A percentile compares a stretch with the other conserved stretches of the same genome.
These are phyloP conservation scores for Enteromius afrohamiltoni DNA, from an alignment of 2,797 vertebrate genomes.

Conservation along the genomic window DNA sequence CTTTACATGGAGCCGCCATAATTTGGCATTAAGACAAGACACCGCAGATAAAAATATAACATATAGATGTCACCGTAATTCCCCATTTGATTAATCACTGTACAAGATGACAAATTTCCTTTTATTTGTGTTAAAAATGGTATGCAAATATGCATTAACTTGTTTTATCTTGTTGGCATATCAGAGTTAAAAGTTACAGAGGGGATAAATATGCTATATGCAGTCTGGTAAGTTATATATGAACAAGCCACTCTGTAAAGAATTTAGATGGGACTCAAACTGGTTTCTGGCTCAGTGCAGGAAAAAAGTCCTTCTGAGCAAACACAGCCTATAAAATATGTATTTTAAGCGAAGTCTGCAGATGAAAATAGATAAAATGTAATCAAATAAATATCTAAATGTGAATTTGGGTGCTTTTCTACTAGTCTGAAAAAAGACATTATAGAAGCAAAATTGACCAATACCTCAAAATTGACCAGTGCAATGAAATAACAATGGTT, in stretches of 20 bases:
- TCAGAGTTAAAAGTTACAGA: background rate
- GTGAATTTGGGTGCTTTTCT: background rate
- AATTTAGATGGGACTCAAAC: background rate
- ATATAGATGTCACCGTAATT: background rate
- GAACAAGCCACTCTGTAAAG: background rate
- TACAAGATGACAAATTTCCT: background rate
- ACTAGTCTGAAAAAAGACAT: background rate
- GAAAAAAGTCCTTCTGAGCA: background rate
- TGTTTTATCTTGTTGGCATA: background rate
- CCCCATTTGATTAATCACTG: background rate
- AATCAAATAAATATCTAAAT: background rate
- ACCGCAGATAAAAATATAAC: background rate
- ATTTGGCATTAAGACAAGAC: background rate
- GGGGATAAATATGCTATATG: background rate
- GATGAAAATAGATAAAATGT: background rate
- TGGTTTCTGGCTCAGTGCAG: background rate
- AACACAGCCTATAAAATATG: background rate
- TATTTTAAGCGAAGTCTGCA: background rate
- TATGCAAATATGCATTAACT: no score
- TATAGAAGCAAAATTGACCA: background rate
- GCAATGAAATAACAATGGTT: slow-evolving; percentile 10
- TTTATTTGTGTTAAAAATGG: background rate
- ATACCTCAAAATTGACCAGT: background rate
- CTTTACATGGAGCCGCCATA: background rate
- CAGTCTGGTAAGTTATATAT: background rate